Percentiles rank a stretch among this genome's conserved stretches.
Evolutionary conservation across 1,140 invertebrate genomes (phyloP).

Genomic region (Lordiphosa stackelbergi): DNA sequence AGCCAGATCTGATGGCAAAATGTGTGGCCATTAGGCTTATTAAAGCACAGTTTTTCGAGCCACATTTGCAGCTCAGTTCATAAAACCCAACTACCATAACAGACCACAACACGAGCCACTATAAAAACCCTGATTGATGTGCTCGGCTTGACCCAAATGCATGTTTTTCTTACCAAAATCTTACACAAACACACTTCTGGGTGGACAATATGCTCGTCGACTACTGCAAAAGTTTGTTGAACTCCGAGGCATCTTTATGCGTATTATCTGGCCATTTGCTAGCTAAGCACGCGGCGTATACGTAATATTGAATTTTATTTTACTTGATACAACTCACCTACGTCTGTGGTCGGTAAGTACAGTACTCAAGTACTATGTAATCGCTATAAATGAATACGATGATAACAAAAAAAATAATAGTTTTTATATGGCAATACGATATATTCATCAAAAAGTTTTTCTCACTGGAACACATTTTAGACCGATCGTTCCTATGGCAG

Average conservation of each 20-base stretch:
- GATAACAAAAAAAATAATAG: conserved; percentile 32
- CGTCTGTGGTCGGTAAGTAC: conserved; percentile 8
- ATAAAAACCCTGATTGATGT: conserved; percentile 72
- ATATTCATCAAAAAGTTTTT: no score
- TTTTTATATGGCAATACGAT: no score
- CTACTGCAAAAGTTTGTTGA: not conserved
- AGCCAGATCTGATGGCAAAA: conserved; percentile 68
- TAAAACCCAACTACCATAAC: conserved; percentile 43
- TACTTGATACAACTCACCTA: conserved; percentile 46
- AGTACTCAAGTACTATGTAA: conserved; percentile 54
- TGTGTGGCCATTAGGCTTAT: conserved; percentile 65
- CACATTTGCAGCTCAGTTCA: conserved; percentile 42
- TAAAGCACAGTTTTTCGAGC: conserved; percentile 53
- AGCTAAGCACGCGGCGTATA: conserved; percentile 52
- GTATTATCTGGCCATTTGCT: conserved; percentile 62
- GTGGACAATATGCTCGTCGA: conserved; percentile 10
- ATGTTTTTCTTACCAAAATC: conserved; percentile 67
- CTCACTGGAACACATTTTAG: no score
- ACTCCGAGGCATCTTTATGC: conserved; percentile 32
- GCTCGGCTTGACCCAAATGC: conserved; percentile 67
- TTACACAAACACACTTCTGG: conserved; percentile 26
- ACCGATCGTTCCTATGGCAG: no score
- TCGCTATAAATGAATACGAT: conserved; percentile 60
- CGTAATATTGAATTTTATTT: conserved; percentile 64
- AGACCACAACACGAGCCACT: conserved; percentile 23